Base-by-base conservation (phyloP, 2,797 vertebrate genomes). In the Monodelphis domestica region DNA sequence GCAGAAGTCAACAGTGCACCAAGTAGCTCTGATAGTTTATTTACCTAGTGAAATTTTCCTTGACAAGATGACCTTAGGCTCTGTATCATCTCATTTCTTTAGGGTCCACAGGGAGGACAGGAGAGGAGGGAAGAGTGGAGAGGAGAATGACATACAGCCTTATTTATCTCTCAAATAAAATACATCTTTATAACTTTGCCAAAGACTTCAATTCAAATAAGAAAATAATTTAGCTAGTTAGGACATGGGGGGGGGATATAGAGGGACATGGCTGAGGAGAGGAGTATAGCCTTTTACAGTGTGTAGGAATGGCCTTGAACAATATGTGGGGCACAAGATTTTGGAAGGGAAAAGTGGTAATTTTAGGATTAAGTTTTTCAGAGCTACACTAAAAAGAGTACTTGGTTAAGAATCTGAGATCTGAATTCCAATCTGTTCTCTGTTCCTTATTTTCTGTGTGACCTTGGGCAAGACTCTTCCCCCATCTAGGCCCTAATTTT, bases 1-100 rank as follows among this genome's bases (percentile, higher is more conserved):
- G 53, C 63, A 96, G 94, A 97, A 97, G 94, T 94, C 97, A 97
- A n/a, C 52, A 95, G 96, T 95, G 94, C 94, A 97, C 0, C 54
- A 97, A 96, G 95, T 93, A 95, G 88, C 97, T 89, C 95, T 90
- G 94, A 24, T 26, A 59, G 54, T 2, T 57, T 94, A 97, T 98
- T 97, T 98, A 95, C 51, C 54, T 88, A 94, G 59, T 56, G 87
- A 59, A 33, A 92, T 92, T 53, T 95, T 89, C 10, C 91, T 91
- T 94, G 88, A 93, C 90, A 97, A 94, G 95, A 96, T 93, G 95
- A 96, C 90, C 92, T 63, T 24, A 95, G 10, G 53, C 96, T 78
- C 87, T 97, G 70, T 78, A 97, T 63, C 90, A 95, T 96, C 70
- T 97, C 95, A 97, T 96, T 97, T 96, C 92, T 93, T 78, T 0